A percentile compares a stretch with the other conserved stretches of the same genome.
phyloP scores from a whole-genome alignment of 2,888 invertebrate genomes.

The Augochlorella aurata region DNA sequence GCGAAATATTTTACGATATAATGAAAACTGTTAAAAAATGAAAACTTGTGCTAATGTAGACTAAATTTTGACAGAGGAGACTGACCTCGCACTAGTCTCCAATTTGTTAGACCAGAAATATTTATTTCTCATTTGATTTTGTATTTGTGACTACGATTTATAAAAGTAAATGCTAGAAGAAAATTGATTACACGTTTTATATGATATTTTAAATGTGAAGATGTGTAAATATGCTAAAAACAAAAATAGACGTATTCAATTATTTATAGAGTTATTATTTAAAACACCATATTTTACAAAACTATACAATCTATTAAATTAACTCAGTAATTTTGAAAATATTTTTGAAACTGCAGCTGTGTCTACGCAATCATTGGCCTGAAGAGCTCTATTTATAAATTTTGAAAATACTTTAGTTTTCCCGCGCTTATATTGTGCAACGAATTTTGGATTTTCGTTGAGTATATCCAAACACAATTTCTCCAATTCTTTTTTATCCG shows the following conservation, averaged over 20 bases:
- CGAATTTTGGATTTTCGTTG: slow-evolving; percentile 86
- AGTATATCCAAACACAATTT: slow-evolving; percentile 86
- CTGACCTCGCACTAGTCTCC: slow-evolving; percentile 76
- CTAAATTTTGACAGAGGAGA: slow-evolving; percentile 64
- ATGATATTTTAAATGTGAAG: slow-evolving; percentile 75
- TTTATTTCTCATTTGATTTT: slow-evolving; percentile 80
- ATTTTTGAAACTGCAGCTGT: slow-evolving; percentile 86
- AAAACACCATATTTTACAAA: slow-evolving; percentile 26
- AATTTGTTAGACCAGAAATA: slow-evolving; percentile 75
- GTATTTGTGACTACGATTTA: slow-evolving; percentile 77
- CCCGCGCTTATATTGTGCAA: slow-evolving; percentile 86
- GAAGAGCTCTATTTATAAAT: slow-evolving; percentile 85
- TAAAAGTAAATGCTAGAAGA: slow-evolving; percentile 63
- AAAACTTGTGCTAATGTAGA: slow-evolving; percentile 58
- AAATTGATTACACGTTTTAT: slow-evolving; percentile 74
- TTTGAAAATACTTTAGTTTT: slow-evolving; percentile 88
- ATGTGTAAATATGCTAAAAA: slow-evolving; percentile 73
- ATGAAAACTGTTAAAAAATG: slow-evolving; percentile 62
- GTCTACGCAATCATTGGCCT: slow-evolving; percentile 85
- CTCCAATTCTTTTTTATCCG: slow-evolving; percentile 84
- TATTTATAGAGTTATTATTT: slow-evolving; percentile 50
- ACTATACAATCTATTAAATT: slow-evolving; percentile 29
- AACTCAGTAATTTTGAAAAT: slow-evolving; percentile 83
- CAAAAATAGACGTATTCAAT: slow-evolving; percentile 62
- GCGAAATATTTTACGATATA: slow-evolving; percentile 60